Evolutionary conservation across 1,140 invertebrate genomes (phyloP).

Genomic region (Eriosoma lanigerum): DNA sequence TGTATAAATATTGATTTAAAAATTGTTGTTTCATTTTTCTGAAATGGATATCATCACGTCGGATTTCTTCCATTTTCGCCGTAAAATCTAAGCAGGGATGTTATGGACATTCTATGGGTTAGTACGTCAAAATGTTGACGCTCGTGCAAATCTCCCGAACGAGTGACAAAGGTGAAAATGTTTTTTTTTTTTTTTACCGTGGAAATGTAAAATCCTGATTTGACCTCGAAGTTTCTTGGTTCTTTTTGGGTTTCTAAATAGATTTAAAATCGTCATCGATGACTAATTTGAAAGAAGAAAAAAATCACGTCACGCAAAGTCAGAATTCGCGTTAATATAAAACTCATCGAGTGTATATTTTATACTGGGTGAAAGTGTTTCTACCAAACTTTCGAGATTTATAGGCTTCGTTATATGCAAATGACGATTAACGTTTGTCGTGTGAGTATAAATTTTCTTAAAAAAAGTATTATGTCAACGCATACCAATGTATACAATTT

Average conservation of each 20-base stretch:
- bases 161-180: no score
- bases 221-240: no score
- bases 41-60: background rate
- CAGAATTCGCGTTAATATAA: background rate
- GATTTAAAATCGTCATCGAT: background rate
- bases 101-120: background rate
- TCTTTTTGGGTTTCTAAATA: no score
- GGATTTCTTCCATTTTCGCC: background rate
- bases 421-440: background rate
- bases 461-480: no score
- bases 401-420: background rate
- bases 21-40: background rate
- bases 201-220: background rate
- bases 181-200: no score
- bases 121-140: background rate
- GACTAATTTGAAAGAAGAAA: background rate
- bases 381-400: background rate
- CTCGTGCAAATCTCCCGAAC: constrained; percentile 37
- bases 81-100: no score
- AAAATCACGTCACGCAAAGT: background rate
- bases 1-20: background rate
- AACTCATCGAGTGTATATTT: background rate
- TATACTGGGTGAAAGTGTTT: background rate
- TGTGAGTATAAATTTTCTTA: no score
- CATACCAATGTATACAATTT: background rate